Evolutionary conservation across 2,888 invertebrate genomes (phyloP), one percentile per base, ranked within the genome.

Genomic region (Onthophagus sagittarius): DNA sequence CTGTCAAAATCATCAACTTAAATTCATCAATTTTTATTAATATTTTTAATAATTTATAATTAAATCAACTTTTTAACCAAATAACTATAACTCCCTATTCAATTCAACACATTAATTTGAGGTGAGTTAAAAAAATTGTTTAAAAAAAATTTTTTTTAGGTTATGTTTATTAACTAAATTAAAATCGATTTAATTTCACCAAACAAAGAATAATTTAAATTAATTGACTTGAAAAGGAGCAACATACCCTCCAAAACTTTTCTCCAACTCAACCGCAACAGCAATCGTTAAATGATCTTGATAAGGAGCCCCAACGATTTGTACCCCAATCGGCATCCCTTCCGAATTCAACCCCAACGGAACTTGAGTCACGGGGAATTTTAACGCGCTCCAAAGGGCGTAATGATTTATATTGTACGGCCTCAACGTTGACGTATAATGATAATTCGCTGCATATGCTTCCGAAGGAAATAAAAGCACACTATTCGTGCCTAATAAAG

Each of bases 401-500:
- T 94, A 96, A 85, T 96, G 95, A 69, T 90, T 89, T 84, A 96
- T 95, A 86, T 97, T 96, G 85, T 89, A 93, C 0, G 94, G 92
- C 71, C 93, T 90, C 7, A 94, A 83, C 76, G 93, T 88, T 15
- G 93, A 89, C 72, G 93, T 90, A 84, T 93, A 92, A 86, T 97
- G 97, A 84, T 93, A 93, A 13, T 93, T 92, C 0, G 97, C 95
- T 2, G 92, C 88, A 74, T 88, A 88, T 0, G 97, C 94, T 75
- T 92, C 92, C 5, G 93, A 91, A 39, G 96, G 96, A 84, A 92
- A 96, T 72, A 98, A 83, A 4, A 98, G 85, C 3, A 98, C 91
- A 0, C 96, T 96, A 82, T 94, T 89, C 5, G 90, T 87, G 7
- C 93, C 93, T 31, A 98, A 85, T 74, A 91, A 86, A 15, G 90